Percentiles rank a stretch among this genome's conserved stretches.
phyloP scores from a whole-genome alignment of 2,797 vertebrate genomes.

The Microtus obscurus region DNA sequence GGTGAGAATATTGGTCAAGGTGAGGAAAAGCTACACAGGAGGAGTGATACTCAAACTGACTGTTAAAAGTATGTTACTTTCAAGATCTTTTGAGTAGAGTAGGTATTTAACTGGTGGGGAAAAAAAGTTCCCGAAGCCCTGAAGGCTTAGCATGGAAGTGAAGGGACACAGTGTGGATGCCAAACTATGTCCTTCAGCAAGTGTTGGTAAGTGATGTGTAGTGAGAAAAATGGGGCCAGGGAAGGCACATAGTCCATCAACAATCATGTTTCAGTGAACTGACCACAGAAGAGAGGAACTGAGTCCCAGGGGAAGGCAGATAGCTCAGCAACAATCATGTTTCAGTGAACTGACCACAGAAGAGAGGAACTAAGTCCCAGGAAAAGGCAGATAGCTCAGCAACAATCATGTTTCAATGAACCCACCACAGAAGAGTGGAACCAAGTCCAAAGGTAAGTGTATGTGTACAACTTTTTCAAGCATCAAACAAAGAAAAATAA shows the following conservation, averaged over 20 bases:
- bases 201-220: not conserved
- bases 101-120: conserved; percentile 42
- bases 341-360: not conserved
- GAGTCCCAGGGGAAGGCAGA: not conserved
- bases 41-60: not conserved
- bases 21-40: not conserved
- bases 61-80: not conserved
- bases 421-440: not conserved
- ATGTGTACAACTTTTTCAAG: not conserved
- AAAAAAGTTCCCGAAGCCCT: not conserved
- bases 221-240: not conserved
- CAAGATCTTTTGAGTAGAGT: not conserved
- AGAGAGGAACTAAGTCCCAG: no score
- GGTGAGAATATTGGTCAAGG: not conserved
- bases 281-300: no score
- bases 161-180: not conserved
- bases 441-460: not conserved
- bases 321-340: accelerated
- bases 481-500: not conserved
- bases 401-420: not conserved
- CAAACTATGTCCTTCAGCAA: not conserved
- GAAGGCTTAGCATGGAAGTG: not conserved
- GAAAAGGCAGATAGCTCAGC: not conserved
- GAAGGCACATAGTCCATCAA: not conserved
- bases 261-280: not conserved